phyloP scores from a whole-genome alignment of 2,113 vertebrate species.

The Amblyornis subalaris region DNA sequence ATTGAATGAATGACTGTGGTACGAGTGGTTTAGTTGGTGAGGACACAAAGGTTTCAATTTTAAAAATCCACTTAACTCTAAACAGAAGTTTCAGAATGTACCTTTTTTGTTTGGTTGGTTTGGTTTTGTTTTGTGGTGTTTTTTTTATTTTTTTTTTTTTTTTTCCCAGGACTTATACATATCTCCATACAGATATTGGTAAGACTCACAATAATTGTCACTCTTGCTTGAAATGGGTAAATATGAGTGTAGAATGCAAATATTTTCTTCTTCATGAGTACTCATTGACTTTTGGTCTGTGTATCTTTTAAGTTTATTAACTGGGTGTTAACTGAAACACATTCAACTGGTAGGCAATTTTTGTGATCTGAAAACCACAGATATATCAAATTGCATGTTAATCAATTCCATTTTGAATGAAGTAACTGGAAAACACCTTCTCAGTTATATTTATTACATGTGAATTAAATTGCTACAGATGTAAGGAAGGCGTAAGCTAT shows the following conservation, averaged over 20 bases:
- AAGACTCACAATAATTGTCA: neutral
- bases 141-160: neutral
- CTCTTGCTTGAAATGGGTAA: neutral
- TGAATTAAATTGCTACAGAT: neutral
- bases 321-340: neutral
- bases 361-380: neutral
- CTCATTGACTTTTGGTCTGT: neutral
- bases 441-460: neutral
- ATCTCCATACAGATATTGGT: neutral
- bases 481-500: neutral
- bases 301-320: neutral
- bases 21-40: neutral
- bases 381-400: neutral
- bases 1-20: neutral
- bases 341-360: neutral
- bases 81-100: neutral
- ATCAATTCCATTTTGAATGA: neutral
- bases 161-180: neutral
- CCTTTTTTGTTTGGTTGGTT: neutral
- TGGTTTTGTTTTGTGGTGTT: neutral
- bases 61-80: neutral
- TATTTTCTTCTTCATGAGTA: neutral
- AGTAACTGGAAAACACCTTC: neutral
- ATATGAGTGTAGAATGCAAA: neutral
- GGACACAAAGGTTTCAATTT: constrained; percentile 14